phyloP scores from a whole-genome alignment of 1,140 invertebrate genomes.

The Pogonomyrmex barbatus region DNA sequence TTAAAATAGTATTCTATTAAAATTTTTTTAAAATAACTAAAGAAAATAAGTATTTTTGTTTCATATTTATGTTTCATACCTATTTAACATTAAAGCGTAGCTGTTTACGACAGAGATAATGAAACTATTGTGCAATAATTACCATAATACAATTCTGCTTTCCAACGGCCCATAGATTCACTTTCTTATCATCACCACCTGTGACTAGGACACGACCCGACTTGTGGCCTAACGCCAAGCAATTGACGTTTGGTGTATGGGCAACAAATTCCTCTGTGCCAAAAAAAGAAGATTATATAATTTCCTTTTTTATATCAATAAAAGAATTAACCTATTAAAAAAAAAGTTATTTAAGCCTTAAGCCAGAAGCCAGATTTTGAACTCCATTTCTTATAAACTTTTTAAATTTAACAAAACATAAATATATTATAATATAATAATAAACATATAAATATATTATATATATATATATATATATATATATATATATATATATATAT shows the following conservation, averaged over 20 bases:
- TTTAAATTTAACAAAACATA: not conserved
- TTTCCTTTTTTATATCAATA: not conserved
- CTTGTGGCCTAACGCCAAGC: conserved; percentile 95
- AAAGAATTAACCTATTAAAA: not conserved
- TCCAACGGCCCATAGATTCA: conserved; percentile 98
- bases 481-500: too few species aligned
- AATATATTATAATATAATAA: too few species aligned
- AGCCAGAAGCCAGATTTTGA: not conserved
- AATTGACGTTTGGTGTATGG: conserved; percentile 95
- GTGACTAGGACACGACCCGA: conserved; percentile 97
- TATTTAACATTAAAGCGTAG: conserved; percentile 8
- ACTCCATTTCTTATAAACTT: not conserved
- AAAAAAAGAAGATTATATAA: conserved; percentile 69
- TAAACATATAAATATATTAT: too few species aligned
- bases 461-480: too few species aligned
- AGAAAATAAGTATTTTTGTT: not conserved
- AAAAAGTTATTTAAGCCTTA: not conserved
- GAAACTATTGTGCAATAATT: conserved; percentile 57
- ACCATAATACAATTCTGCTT: conserved; percentile 98
- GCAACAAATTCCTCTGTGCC: conserved; percentile 95
- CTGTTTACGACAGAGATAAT: not conserved
- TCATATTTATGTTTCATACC: not conserved
- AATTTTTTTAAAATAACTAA: not conserved
- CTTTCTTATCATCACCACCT: conserved; percentile 98
- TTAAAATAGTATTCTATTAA: conserved; percentile 1